A percentile compares a stretch with the other conserved stretches of the same genome.
Conservation (phyloP, 2,888 invertebrate genomes). For the Cheiracanthium punctorium region DNA sequence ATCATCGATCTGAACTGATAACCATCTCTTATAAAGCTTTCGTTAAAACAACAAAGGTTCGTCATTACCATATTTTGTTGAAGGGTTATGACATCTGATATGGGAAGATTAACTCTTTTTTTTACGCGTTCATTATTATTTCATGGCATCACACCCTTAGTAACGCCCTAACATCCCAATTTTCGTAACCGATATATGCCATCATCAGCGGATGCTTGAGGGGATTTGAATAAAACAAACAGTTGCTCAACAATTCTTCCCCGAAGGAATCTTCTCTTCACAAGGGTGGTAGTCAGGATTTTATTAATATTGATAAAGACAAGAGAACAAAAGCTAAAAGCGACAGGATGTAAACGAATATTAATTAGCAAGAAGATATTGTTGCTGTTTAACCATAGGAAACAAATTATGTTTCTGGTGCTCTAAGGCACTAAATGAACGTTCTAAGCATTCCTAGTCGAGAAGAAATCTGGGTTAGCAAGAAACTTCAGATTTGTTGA, state of each 20-base stretch:
- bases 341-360: no score
- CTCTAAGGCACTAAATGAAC: no score
- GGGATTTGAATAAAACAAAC: conserved; percentile 17
- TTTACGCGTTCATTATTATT: not conserved
- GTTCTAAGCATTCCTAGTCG: no score
- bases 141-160: conserved; percentile 30
- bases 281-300: not conserved
- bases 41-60: conserved; percentile 24
- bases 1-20: not conserved
- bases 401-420: no score
- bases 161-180: conserved; percentile 34
- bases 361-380: no score
- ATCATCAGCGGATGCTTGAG: not conserved
- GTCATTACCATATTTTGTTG: conserved; percentile 51
- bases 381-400: no score
- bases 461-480: no score
- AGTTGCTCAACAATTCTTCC: not conserved
- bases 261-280: not conserved
- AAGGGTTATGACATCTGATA: conserved; percentile 29
- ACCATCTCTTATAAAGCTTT: conserved; percentile 34
- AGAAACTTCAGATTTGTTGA: no score
- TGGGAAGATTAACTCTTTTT: conserved; percentile 15
- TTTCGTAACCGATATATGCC: not conserved
- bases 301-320: no score
- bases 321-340: no score